Percentiles rank a stretch among this genome's conserved stretches.
Evolutionary conservation across 1,140 invertebrate species (phyloP).

Genomic region (Drosophila miranda): DNA sequence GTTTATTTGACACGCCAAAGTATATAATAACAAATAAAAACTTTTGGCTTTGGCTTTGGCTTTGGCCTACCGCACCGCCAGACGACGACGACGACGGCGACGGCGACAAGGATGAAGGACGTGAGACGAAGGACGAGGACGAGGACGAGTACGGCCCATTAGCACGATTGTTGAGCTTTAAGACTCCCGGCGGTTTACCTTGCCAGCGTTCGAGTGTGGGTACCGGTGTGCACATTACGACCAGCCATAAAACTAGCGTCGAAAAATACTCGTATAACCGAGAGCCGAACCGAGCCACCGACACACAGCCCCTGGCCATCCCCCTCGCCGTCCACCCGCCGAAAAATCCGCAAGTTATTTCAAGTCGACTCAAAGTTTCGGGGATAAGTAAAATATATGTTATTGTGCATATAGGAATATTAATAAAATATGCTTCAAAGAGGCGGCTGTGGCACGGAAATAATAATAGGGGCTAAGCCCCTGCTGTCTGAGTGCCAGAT

Average conservation of each 20-base stretch:
- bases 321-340: background rate
- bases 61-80: slow-evolving; percentile 30
- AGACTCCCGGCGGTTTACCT: slow-evolving; percentile 56
- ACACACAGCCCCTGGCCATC: slow-evolving; percentile 2
- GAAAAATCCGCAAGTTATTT: slow-evolving; percentile 52
- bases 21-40: slow-evolving; percentile 81
- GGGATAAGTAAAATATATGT: slow-evolving; percentile 60
- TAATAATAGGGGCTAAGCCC: no score
- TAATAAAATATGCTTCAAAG: no score
- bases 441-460: no score
- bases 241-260: slow-evolving; percentile 66
- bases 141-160: slow-evolving; percentile 72
- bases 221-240: slow-evolving; percentile 62
- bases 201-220: slow-evolving; percentile 21
- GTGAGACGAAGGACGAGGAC: slow-evolving; percentile 24
- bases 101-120: slow-evolving; percentile 28
- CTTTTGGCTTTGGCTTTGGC: slow-evolving; percentile 68
- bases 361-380: slow-evolving; percentile 44
- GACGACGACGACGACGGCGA: slow-evolving; percentile 11
- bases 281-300: slow-evolving; percentile 11
- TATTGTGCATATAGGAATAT: slow-evolving; percentile 3
- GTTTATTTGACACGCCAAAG: slow-evolving; percentile 81
- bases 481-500: no score
- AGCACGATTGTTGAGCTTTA: slow-evolving; percentile 79
- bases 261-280: slow-evolving; percentile 13